Evolutionary conservation across 2,113 vertebrate genomes (phyloP), one percentile per base, ranked within the genome.

Genomic region (Fukomys damarensis): DNA sequence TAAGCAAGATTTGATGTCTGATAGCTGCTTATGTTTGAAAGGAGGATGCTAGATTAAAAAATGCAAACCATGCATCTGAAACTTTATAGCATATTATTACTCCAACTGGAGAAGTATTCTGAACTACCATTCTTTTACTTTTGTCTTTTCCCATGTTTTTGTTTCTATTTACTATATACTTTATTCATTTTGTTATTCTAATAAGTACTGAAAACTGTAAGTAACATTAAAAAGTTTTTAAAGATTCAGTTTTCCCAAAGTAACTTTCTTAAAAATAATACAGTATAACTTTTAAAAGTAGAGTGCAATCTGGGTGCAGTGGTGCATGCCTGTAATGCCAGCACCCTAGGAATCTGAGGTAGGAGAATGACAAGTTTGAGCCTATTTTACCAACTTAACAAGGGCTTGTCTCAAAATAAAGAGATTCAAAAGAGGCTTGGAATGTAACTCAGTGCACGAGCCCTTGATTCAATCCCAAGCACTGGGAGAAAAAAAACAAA

Each of bases 1-100:
- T 98, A 95, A 98, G 97, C 93, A 97, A 98, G 95, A 97, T 92
- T 98, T 94, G 97, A 81, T 96, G 93, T 28, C 59, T 97, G 95
- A 95, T 96, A 98, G 92, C 95, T 98, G 95, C 68, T 80, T 86
- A 46, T 66, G 28, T 46, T 95, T 98, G 77, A 93, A 87, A 93
- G 97, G 93, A 97, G 94, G 89, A 63, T 95, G 92, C 93, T 94
- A 95, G 95, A 90, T 97, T 98, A 97, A 98, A 98, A 97, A 98
- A 86, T 81, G n/a, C 93, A 91, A 81, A 96, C 85, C 92, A 68
- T 61, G 20, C 79, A 70, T 94, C 86, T 49, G 79, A 88, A 93
- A 89, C 90, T 87, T 96, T 77, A 13, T 35, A 92, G 61, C 86
- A 17, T 96, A 95, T 94, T 95, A 68, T 43, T 91, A 28, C 90